phyloP scores from a whole-genome alignment of 2,797 vertebrate genomes.

The Rhinatrema bivittatum region DNA sequence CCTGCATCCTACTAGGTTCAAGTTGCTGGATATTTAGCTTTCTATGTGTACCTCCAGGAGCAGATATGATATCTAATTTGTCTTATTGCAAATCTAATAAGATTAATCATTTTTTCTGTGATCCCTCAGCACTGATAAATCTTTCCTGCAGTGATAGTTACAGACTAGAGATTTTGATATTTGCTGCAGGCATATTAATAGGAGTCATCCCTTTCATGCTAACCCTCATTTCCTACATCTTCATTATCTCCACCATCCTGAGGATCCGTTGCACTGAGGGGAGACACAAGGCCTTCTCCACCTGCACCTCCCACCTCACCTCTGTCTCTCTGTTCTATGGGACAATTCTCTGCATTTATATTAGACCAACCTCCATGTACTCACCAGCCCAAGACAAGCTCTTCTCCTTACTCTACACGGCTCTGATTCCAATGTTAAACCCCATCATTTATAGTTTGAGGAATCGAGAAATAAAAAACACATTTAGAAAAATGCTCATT shows the following conservation, averaged over 20 bases:
- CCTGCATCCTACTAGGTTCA: neutral
- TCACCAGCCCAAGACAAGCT: too few species aligned
- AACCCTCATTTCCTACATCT: constrained; percentile 23
- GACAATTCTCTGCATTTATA: too few species aligned
- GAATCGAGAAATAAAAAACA: too few species aligned
- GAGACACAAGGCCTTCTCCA: neutral
- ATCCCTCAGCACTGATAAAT: constrained; percentile 1
- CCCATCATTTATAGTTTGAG: too few species aligned
- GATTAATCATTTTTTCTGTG: constrained; percentile 1
- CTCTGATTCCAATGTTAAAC: too few species aligned
- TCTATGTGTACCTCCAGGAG: neutral
- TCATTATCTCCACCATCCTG: constrained; percentile 23
- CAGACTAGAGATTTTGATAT: neutral
- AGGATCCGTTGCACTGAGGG: constrained; percentile 12
- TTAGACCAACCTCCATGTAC: too few species aligned
- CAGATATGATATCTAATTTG: neutral
- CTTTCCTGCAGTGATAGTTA: neutral
- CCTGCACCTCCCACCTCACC: neutral
- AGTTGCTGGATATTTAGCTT: constrained; percentile 6
- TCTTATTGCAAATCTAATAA: neutral
- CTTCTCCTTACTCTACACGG: too few species aligned
- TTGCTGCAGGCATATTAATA: neutral
- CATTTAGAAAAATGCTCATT: too few species aligned
- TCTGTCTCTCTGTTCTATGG: too few species aligned
- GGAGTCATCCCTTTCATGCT: constrained; percentile 23